phyloP scores from a whole-genome alignment of 2,888 invertebrate genomes.

The Epistrophe eligans region DNA sequence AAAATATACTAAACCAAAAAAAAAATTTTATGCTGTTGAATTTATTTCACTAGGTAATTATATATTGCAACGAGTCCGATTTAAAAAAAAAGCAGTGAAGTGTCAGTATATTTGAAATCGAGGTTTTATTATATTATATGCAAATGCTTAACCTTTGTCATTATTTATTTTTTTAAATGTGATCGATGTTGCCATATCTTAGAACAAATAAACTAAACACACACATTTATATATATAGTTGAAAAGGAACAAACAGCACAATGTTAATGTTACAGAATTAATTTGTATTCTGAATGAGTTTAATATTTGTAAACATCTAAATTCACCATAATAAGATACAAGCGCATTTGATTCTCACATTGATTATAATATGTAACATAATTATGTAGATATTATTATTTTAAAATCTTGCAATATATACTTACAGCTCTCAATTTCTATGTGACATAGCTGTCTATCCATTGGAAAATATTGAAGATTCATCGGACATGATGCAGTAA shows the following conservation, averaged over 20 bases:
- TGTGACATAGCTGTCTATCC: conserved; percentile 97
- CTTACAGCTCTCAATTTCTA: conserved; percentile 99
- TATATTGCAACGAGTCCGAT: conserved; percentile 28
- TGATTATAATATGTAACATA: conserved; percentile 32
- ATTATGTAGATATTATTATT: background rate
- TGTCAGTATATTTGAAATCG: conserved; percentile 65
- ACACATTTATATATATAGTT: conserved; percentile 24
- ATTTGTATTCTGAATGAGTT: conserved; percentile 66
- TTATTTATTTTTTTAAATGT: conserved; percentile 17
- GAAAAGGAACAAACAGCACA: conserved; percentile 69
- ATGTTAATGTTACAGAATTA: conserved; percentile 52
- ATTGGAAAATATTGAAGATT: conserved; percentile 98
- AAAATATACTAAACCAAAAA: conserved; percentile 27
- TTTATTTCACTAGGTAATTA: conserved; percentile 4
- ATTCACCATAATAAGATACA: conserved; percentile 30
- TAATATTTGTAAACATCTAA: conserved; percentile 40
- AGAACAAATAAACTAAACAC: conserved; percentile 41
- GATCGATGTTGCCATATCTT: conserved; percentile 40
- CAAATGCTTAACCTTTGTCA: conserved; percentile 24
- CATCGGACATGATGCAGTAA: conserved; percentile 98
- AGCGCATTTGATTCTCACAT: conserved; percentile 62
- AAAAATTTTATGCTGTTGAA: conserved; percentile 40
- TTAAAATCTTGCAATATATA: conserved; percentile 82
- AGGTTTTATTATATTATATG: conserved; percentile 17
- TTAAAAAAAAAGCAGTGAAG: conserved; percentile 72